Evolutionary conservation across 2,797 vertebrate genomes (phyloP), one percentile per base, ranked within the genome.

Genomic region (Mus minutoides): DNA sequence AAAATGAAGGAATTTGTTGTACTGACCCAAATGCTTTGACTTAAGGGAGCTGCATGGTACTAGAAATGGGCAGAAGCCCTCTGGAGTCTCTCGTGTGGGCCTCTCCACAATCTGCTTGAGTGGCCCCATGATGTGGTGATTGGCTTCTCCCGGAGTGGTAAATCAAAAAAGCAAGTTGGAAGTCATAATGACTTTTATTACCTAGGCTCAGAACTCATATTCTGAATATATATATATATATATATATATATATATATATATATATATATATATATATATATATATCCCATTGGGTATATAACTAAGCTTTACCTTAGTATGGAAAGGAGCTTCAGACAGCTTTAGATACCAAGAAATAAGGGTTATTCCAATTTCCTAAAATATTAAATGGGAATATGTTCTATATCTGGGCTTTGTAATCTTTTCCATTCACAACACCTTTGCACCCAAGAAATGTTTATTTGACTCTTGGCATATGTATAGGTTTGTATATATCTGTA

Each of bases 141-240:
- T 88, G 52, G 14, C 62, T 90, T 90, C 86, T 64, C 34, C 64
- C 43, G 26, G 3, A 78, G 29, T 24, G 58, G 83, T 24, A 58
- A 84, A 86, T 83, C 43, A 86, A 88, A 73, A 88, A 10, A 93
- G 21, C 62, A 87, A 96, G 34, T 34, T 26, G 14, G 71, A 94
- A 88, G 37, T 14, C 67, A 78, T 29, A 37, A 43, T n/a, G 34
- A 82, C 54, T 85, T 86, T 92, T 62, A 88, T 71, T 43, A 75
- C 26, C 58, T 69, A 78, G 85, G n/a, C 56, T 90, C 75, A 52
- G 43, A 92, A 90, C 46, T 79, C 75, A 40, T 6, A 88, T 4
- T 56, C 40, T 8, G 3, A 94, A 89, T 16, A 56, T 56, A 56
- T 56, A 56, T 17, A 49, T 49, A 49, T 49, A 46, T 46, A 46